Evolutionary conservation across 2,888 invertebrate genomes (phyloP), one percentile per base, ranked within the genome.

Genomic region (Odontomyia ornata): DNA sequence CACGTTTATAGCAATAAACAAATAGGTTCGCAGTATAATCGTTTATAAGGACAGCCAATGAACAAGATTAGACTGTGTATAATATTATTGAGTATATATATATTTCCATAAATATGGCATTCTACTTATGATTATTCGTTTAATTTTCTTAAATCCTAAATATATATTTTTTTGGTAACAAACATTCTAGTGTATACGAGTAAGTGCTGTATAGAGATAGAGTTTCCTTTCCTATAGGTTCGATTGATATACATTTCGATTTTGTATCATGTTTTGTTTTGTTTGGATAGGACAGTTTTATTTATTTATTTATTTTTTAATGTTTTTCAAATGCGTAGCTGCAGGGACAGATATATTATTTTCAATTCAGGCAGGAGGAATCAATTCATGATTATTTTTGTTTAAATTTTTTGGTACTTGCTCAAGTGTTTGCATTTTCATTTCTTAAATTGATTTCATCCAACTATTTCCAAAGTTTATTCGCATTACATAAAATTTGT

Each of bases 1-100:
- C 36, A 36, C 36, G 36, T 36, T 36, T 36, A 9, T 36, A 36
- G 36, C 36, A 36, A 36, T 36, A 36, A 36, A 36, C 36, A 36
- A 36, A 52, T 7, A 18, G 11, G 18, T 15, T 52, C 15, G 52
- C 52, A 18, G 3, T 52, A 52, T 60, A 21, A 36, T 36, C 3
- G 9, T 36, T 36, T 36, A 36, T 36, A 36, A 36, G 25, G 25
- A 47, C 25, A 30, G 25, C 25, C 47, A 47, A 30, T 25, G 13
- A 69, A 69, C 47, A 47, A 69, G 21, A 69, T 47, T 9, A 46
- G 47, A 47, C 27, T 69, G 27, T 25, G 13, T 4, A 11, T 69
- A 69, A 27, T 69, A 25, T 69, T 69, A 69, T 69, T 46, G 69
- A 15, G 27, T 67, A 46, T 67, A 21, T 47, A 69, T 69, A 69